Evolutionary conservation across 2,888 invertebrate species (phyloP).

Genomic region (Oscheius sp.): DNA sequence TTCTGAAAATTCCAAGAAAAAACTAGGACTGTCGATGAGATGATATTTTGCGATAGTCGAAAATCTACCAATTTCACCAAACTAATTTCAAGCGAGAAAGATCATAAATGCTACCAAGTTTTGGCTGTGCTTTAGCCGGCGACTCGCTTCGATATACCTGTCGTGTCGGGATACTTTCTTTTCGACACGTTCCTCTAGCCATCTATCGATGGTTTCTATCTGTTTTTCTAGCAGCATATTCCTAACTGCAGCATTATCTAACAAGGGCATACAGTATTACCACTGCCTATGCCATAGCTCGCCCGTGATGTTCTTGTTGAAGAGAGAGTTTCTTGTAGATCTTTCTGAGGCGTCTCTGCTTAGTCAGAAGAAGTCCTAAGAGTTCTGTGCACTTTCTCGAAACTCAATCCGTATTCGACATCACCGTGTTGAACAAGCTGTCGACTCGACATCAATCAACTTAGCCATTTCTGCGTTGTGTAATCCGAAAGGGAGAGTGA

Average conservation of each 20-base stretch:
- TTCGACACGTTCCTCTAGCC: too few relatives aligned
- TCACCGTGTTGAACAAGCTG: not conserved
- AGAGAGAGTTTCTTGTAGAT: not conserved
- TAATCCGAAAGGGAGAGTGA: not conserved
- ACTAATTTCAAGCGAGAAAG: too few relatives aligned
- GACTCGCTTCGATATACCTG: too few relatives aligned
- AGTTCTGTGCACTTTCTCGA: not conserved
- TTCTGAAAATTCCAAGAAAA: not conserved
- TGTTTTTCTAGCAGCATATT: too few relatives aligned
- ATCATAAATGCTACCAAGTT: too few relatives aligned
- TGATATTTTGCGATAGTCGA: not conserved
- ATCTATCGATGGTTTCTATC: too few relatives aligned
- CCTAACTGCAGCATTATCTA: too few relatives aligned
- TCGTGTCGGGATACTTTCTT: too few relatives aligned
- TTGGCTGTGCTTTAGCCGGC: too few relatives aligned
- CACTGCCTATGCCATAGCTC: too few relatives aligned
- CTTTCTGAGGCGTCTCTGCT: not conserved
- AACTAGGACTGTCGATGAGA: not conserved
- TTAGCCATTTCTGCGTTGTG: slow-evolving; percentile 1
- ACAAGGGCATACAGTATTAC: too few relatives aligned
- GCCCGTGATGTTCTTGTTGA: too few relatives aligned
- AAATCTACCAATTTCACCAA: not conserved
- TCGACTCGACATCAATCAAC: not conserved
- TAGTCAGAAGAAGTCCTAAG: not conserved
- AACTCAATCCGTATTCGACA: not conserved